phyloP scores from a whole-genome alignment of 2,113 vertebrate genomes.

The Chaetodon trifascialis region DNA sequence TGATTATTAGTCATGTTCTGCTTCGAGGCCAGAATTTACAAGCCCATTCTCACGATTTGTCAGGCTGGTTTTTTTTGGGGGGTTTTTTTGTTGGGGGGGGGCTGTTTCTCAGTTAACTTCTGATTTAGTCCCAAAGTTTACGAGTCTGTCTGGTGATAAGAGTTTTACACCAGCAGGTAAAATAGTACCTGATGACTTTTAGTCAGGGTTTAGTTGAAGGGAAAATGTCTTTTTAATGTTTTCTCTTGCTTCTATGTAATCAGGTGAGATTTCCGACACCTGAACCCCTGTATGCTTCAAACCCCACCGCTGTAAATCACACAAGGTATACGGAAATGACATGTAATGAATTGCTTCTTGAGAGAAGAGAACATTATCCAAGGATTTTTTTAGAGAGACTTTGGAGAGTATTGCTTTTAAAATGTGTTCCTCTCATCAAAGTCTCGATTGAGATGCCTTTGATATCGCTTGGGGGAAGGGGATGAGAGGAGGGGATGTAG shows the following conservation, averaged over 20 bases:
- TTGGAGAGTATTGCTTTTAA: conserved; percentile 74
- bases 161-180: conserved; percentile 14
- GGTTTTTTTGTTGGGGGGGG: neutral
- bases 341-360: conserved; percentile 58
- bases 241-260: neutral
- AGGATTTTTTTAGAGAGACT: conserved; percentile 54
- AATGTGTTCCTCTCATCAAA: conserved; percentile 80
- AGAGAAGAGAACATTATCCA: conserved; percentile 36
- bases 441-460: conserved; percentile 80
- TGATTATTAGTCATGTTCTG: conserved; percentile 66
- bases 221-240: neutral
- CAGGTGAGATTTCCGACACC: conserved; percentile 29
- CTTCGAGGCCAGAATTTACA: conserved; percentile 57
- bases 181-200: neutral
- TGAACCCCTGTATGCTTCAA: conserved; percentile 42
- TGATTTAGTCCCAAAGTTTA: conserved; percentile 15
- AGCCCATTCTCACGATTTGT: conserved; percentile 65
- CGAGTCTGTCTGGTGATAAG: neutral
- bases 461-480: conserved; percentile 73
- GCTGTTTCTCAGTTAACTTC: conserved; percentile 22
- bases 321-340: conserved; percentile 29
- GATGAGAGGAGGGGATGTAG: conserved; percentile 62
- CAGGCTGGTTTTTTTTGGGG: conserved; percentile 24
- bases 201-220: neutral
- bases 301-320: conserved; percentile 34